Conservation (phyloP, 2,888 invertebrate species). For the Andrena minutula region DNA sequence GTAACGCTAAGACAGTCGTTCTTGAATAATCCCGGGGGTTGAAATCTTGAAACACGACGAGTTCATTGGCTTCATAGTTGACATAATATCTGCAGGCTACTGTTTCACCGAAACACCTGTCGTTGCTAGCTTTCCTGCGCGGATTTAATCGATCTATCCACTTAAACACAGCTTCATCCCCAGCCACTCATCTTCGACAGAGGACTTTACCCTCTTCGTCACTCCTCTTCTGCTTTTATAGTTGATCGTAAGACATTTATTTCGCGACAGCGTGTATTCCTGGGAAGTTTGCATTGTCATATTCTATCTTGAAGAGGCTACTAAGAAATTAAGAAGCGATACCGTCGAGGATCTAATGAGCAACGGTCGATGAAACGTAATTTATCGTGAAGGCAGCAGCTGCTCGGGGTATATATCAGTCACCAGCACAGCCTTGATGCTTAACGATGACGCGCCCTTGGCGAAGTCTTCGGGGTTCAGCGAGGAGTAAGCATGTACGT, state of each 20-base stretch:
- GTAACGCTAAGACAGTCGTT: conserved; percentile 12
- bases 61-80: conserved; percentile 73
- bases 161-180: conserved; percentile 2
- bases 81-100: conserved; percentile 55
- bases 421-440: conserved; percentile 3
- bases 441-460: conserved; percentile 34
- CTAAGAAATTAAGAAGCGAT: conserved; percentile 7
- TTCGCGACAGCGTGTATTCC: neutral
- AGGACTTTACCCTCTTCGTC: neutral
- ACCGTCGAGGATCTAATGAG: neutral
- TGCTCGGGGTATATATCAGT: conserved; percentile 5
- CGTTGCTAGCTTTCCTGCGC: conserved; percentile 60
- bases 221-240: neutral
- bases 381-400: conserved; percentile 15
- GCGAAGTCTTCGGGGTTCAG: conserved; percentile 7
- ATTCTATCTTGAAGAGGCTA: neutral
- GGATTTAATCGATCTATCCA: conserved; percentile 39
- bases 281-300: neutral
- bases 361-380: conserved; percentile 6
- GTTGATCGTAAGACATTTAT: neutral
- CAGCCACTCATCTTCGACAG: conserved; percentile 8
- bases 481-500: neutral
- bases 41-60: conserved; percentile 52
- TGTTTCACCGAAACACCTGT: conserved; percentile 66
- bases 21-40: conserved; percentile 32